phyloP scores from a whole-genome alignment of 35 echinoderm and acorn worm species.

The Strongylocentrotus purpuratus region DNA sequence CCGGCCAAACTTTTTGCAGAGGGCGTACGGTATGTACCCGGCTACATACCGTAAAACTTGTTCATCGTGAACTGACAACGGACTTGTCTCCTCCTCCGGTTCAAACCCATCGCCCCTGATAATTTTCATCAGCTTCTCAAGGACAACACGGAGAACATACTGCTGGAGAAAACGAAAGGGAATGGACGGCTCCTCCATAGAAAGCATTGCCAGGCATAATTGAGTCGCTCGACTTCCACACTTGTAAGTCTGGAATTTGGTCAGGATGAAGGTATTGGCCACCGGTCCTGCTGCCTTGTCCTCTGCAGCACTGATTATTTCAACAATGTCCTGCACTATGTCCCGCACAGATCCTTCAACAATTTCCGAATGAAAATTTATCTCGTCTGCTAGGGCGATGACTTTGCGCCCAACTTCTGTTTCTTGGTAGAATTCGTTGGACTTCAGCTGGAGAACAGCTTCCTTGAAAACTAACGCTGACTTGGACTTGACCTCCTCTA shows the following conservation, averaged over 20 bases:
- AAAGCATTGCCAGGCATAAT: background rate
- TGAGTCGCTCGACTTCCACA: background rate
- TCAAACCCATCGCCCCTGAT: background rate
- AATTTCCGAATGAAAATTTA: background rate
- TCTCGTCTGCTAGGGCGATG: background rate
- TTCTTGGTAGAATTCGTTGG: background rate
- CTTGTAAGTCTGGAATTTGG: background rate
- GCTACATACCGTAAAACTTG: too few relatives aligned
- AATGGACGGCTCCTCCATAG: background rate
- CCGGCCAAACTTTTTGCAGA: too few relatives aligned
- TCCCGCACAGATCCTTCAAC: background rate
- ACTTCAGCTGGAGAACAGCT: background rate
- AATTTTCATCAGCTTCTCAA: slow-evolving; percentile 2
- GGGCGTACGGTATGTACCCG: too few relatives aligned
- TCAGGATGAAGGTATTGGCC: slow-evolving; percentile 7
- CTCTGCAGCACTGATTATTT: background rate
- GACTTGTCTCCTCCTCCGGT: background rate
- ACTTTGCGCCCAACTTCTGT: background rate
- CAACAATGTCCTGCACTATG: background rate
- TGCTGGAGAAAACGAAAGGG: background rate
- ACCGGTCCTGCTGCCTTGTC: background rate
- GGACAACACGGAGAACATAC: background rate
- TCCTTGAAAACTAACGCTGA: too few relatives aligned
- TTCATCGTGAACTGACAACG: background rate
- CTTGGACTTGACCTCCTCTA: too few relatives aligned